Percentiles rank a stretch among this genome's conserved stretches.
Conservation (phyloP, 2,113 vertebrate genomes). For the Conger conger region DNA sequence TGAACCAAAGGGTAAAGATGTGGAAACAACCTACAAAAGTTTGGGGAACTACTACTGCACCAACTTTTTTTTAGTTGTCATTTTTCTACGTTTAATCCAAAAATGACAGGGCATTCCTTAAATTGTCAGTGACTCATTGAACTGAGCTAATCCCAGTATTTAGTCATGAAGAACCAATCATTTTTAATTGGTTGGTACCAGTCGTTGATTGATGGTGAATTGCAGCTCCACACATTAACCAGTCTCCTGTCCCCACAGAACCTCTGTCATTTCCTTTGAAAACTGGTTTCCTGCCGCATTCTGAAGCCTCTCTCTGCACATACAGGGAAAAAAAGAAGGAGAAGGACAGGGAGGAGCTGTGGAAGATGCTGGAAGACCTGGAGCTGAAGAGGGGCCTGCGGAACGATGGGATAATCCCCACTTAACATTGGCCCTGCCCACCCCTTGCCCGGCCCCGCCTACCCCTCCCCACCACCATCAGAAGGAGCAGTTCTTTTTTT, state of each 20-base stretch:
- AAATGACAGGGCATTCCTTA: too few relatives aligned
- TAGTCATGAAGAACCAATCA: too few relatives aligned
- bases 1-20: too few relatives aligned
- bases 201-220: too few relatives aligned
- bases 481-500: slow-evolving; percentile 56
- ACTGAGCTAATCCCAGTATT: too few relatives aligned
- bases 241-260: not conserved
- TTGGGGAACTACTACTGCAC: too few relatives aligned
- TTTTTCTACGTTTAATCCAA: too few relatives aligned
- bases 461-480: not conserved
- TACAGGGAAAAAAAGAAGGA: slow-evolving; percentile 98
- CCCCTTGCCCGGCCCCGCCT: not conserved
- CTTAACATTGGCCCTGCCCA: slow-evolving; percentile 75
- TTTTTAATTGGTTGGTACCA: too few relatives aligned
- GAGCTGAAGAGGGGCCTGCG: slow-evolving; percentile 96
- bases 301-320: not conserved
- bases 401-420: slow-evolving; percentile 95
- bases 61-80: too few relatives aligned
- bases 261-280: not conserved
- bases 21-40: too few relatives aligned
- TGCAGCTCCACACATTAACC: not conserved
- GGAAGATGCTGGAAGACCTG: slow-evolving; percentile 98
- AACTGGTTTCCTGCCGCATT: not conserved
- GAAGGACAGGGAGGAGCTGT: slow-evolving; percentile 96
- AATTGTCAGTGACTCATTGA: too few relatives aligned